A percentile compares a stretch with the other conserved stretches of the same genome.
phyloP scores from a whole-genome alignment of 2,797 vertebrate genomes.

The Smutsia gigantea region DNA sequence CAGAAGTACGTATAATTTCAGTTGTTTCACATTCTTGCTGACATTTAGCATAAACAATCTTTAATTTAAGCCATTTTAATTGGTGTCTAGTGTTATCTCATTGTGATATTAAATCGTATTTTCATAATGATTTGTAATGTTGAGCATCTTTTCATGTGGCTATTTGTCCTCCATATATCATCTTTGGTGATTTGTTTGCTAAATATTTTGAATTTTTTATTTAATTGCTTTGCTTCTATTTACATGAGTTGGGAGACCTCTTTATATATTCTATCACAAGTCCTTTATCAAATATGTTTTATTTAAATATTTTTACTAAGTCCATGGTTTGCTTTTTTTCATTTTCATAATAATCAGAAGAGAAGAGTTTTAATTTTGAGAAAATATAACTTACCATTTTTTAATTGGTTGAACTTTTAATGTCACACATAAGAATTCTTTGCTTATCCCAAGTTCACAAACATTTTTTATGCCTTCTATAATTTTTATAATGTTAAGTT shows the following conservation, averaged over 20 bases:
- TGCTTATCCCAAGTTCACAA: not conserved
- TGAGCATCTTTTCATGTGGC: not conserved
- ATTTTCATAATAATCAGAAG: not conserved
- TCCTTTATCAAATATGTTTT: not conserved
- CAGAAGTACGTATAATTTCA: not conserved
- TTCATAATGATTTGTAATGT: not conserved
- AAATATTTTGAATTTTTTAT: not conserved
- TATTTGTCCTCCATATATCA: not conserved
- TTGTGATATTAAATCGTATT: not conserved
- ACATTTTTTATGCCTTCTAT: not conserved
- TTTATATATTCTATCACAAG: not conserved
- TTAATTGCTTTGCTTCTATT: not conserved
- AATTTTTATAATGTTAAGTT: not conserved
- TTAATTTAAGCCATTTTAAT: not conserved
- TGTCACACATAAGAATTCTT: not conserved
- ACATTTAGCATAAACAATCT: not conserved
- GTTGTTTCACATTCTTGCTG: accelerated
- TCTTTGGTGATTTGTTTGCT: not conserved
- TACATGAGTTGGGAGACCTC: not conserved
- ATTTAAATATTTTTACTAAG: not conserved
- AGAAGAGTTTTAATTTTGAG: not conserved
- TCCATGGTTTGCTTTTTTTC: not conserved
- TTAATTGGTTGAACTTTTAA: not conserved
- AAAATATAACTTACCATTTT: not conserved
- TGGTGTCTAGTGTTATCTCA: no score